Evolutionary conservation across 2,797 vertebrate species (phyloP).

Genomic region (Pristis pectinata): DNA sequence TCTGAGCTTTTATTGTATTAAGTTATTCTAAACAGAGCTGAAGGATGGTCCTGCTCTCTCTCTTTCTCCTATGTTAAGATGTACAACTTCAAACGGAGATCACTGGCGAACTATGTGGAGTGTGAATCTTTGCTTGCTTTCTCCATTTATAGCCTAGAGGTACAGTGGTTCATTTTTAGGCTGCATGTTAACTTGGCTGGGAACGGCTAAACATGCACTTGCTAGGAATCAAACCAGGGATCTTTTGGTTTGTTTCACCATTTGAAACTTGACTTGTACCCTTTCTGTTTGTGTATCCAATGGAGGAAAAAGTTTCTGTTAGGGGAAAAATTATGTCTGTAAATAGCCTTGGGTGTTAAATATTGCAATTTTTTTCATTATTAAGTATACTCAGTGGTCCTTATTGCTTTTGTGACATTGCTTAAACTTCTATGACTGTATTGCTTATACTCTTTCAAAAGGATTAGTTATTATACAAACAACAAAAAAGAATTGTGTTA

Average conservation of each 20-base stretch:
- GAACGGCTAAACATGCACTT: background rate
- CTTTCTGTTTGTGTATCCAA: background rate
- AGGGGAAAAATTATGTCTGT: background rate
- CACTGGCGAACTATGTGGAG: background rate
- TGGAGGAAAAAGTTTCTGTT: too few relatives aligned
- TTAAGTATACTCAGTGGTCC: background rate
- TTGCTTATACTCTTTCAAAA: background rate
- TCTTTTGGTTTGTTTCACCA: background rate
- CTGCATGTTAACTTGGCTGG: background rate
- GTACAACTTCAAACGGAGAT: background rate
- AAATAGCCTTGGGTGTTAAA: background rate
- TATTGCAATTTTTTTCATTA: background rate
- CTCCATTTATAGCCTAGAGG: background rate
- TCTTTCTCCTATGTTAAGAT: background rate
- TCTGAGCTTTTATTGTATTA: background rate
- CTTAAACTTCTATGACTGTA: background rate
- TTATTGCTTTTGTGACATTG: background rate
- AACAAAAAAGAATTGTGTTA: background rate
- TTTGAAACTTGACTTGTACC: background rate
- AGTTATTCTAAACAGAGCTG: background rate
- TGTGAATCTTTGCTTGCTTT: background rate
- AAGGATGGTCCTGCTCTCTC: background rate
- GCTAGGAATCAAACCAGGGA: background rate
- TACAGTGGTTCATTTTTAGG: background rate
- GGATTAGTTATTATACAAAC: background rate